Evolutionary conservation across 2,888 invertebrate species (phyloP), one percentile per base, ranked within the genome.

Genomic region (Pherbina coryleti): DNA sequence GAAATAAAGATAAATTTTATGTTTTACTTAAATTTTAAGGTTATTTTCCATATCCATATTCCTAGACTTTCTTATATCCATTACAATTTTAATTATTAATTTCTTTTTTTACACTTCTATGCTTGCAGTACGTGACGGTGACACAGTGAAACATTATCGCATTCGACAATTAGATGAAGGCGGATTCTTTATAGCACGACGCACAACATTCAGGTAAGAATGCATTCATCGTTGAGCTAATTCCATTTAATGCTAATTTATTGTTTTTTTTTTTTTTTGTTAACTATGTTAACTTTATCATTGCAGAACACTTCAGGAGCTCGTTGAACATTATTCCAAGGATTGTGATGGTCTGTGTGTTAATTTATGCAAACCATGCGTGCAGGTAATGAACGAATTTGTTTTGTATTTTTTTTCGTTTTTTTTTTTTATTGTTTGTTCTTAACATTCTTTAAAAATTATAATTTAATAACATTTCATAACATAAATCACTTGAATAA

Each of bases 291-390:
- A n/a, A 37, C n/a, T 53, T 64, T 14, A 17, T 37, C 8, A 5
- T 77, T 79, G 22, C 73, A 93, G 97, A 84, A 98, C 98, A 17
- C 92, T 99, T 72, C 97, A 98, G 90, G 99, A 99, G 90, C 93
- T 99, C 76, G 98, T 99, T 66, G 97, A 97, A 86, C 98, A 99
- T 90, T 99, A 99, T 91, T 97, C 97, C 91, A 95, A 96, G 91
- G 98, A 98, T 89, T 96, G 99, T 19, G 99, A 99, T 90, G 99
- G 99, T 19, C 93, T 99, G 75, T 99, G 99, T 91, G 99, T 99
- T 80, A 98, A 98, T 89, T 93, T 99, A 83, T 95, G 95, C 91
- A 97, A 97, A 90, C 96, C 97, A 74, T 98, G 97, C 90, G 95
- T 97, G 83, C 97, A 97, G 95, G 96, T 96, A 90, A 88, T 84